Base-by-base conservation (phyloP, 2,113 vertebrate species). In the Siniperca chuatsi region DNA sequence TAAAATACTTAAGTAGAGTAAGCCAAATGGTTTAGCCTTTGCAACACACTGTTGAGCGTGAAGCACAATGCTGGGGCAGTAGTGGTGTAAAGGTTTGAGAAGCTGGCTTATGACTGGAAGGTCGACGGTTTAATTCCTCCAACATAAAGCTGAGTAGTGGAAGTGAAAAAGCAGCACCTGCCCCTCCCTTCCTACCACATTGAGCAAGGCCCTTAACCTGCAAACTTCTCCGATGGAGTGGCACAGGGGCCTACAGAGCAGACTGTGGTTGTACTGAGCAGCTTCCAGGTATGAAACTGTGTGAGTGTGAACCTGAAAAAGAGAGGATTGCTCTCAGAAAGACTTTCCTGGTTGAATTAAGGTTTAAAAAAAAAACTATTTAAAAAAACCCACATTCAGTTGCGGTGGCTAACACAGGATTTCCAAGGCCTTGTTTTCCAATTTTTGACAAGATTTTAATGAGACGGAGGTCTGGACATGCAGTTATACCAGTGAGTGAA, bases 121-220 rank as follows among this genome's bases (percentile, higher is more conserved):
- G 10, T 54, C 6, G 1, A 2, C 15, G 8, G 12, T 54, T 62
- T 75, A 5, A 16, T 78, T 50, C 42, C 33, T 57, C 4, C 5
- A 62, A 18, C 42, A 87, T 64, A 75, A 75, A 60, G 61, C 12
- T 60, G 40, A 68, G 21, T 37, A 16, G 61, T 67, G 23, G 35
- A 23, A 48, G 16, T 15, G 37, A 16, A 52, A 33, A 4, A 33
- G 25, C 7, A 20, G 25, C 7, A 20, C 29, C 29, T 20, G 61
- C 33, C 33, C 8, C 61, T 37, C 23, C 23, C 21, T 23, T 57
- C 29, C 29, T 25, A 62, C 11, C 60, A 62, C 60, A 35, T 12
- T 55, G 40, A 74, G 37, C 55, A 37, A 64, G 25, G 65, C 25
- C 58, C 23, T 21, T 16, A 25, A 25, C 25, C 25, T 25, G 25